Base-by-base conservation (phyloP, 1,140 invertebrate genomes). In the Cepaea nemoralis region DNA sequence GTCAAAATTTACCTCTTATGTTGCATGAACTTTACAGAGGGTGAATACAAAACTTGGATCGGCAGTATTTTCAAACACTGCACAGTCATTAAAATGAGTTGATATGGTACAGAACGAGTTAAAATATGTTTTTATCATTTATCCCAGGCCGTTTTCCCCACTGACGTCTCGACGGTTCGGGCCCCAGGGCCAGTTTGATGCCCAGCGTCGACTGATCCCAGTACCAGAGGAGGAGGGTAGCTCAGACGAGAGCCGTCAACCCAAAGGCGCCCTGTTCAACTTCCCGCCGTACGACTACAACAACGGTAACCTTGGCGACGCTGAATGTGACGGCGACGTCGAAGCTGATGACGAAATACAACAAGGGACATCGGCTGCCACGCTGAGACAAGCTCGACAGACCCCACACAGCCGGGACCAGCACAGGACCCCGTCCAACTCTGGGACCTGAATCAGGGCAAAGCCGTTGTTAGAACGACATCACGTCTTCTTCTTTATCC, bases 191-290 rank as follows among this genome's bases (percentile, higher is more conserved):
- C 82, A 50, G 82, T 81, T 81, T 37, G 82, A 83, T 45, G 59
- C 70, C 14, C 70, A 83, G 82, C 73, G 82, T 12, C 78, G 82
- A n/a, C 79, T 83, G 14, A 83, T 83, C 35, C 74, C 82, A 0
- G 82, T 83, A 35, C 82, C 82, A 27, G 82, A 83, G 55, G 82
- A 83, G 59, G 82, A 83, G 50, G 82, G 82, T 2, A 81, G 79
- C 67, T 78, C 79, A 22, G 82, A 83, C 48, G 82, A 83, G 63
- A n/a, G 82, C 10, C 39, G 79, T 63, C 79, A 71, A n/a, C 78
- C 78, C 66, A 79, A 78, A 59, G 79, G 80, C 39, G 73, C 63
- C 67, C 55, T 83, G 19, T 79, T 75, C 55, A 74, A 40, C 69
- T 79, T 79, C 42, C 70, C 77, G 1, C 33, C 71, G 10, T 83